These are phyloP conservation scores for Bimastos eiseni DNA, from an alignment of 2,888 invertebrate genomes.

Conservation along the genomic window DNA sequence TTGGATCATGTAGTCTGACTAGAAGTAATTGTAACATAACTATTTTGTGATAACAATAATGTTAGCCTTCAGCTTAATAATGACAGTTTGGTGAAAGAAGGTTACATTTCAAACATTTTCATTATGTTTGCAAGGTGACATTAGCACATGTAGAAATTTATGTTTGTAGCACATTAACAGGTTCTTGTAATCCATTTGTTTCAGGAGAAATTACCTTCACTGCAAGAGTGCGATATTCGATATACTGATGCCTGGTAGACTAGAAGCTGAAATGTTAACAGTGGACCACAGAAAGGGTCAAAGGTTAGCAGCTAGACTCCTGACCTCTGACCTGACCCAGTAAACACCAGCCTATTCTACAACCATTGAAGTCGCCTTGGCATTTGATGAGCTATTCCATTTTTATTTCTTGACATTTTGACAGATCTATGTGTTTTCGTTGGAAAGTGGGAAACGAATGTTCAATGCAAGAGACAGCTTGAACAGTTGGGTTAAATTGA, in stretches of 20 bases:
- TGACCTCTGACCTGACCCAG: conserved; percentile 26
- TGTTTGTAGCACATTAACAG: not conserved
- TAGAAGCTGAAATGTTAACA: not conserved
- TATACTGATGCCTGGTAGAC: conserved; percentile 78
- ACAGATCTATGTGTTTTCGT: not conserved
- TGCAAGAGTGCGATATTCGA: conserved; percentile 79
- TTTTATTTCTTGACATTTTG: not conserved
- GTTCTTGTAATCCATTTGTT: not conserved
- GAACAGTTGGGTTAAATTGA: not conserved
- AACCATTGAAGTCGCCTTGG: conserved; percentile 1
- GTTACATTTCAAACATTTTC: too few species aligned
- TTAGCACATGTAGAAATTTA: not conserved
- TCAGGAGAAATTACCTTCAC: conserved; percentile 72
- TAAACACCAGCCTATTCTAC: not conserved
- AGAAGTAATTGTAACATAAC: too few species aligned
- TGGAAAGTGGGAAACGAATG: not conserved
- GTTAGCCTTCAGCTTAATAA: too few species aligned
- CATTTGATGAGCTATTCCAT: conserved; percentile 20
- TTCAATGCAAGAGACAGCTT: not conserved
- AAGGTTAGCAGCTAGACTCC: not conserved
- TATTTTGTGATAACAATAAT: too few species aligned
- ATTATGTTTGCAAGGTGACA: not conserved
- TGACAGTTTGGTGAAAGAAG: too few species aligned
- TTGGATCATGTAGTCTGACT: too few species aligned
- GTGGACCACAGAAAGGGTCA: conserved; percentile 8